phyloP scores from a whole-genome alignment of 2,113 vertebrate species.

The Aphyosemion australe region DNA sequence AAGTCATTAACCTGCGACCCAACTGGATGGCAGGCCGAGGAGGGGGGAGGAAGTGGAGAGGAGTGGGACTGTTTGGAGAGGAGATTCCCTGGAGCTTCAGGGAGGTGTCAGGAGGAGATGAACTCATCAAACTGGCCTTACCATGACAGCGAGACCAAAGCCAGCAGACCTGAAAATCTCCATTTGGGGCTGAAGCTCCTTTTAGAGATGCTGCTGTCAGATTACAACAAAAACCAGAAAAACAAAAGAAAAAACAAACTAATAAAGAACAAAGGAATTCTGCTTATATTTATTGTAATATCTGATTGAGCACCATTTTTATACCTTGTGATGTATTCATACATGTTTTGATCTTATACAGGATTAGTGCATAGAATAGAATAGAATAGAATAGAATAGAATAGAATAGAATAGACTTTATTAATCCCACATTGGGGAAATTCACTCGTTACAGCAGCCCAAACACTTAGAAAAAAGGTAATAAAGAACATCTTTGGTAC shows the following conservation, averaged over 20 bases:
- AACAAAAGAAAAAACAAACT: too few species aligned
- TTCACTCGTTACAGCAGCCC: too few species aligned
- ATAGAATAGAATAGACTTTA: too few species aligned
- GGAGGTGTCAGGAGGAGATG: slow-evolving; percentile 53
- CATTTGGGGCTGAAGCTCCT: neutral
- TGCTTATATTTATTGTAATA: too few species aligned
- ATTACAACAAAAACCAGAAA: neutral
- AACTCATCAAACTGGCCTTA: slow-evolving; percentile 47
- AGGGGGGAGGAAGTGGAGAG: neutral
- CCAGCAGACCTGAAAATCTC: neutral
- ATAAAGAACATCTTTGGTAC: too few species aligned
- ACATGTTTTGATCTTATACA: too few species aligned
- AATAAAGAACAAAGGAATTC: neutral
- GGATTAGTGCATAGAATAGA: too few species aligned
- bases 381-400: too few species aligned
- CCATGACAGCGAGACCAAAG: neutral
- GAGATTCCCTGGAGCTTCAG: slow-evolving; percentile 52
- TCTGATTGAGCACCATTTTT: too few species aligned
- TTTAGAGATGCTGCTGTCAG: neutral
- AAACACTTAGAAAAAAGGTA: too few species aligned
- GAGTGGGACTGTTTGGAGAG: slow-evolving; percentile 63
- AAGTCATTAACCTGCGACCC: slow-evolving; percentile 79
- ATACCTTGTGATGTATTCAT: too few species aligned
- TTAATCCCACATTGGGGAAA: too few species aligned
- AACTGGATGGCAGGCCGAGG: slow-evolving; percentile 13